A percentile compares a stretch with the other conserved stretches of the same genome.
These are phyloP conservation scores for Urocyon cinereoargenteus DNA, from an alignment of 2,797 vertebrate species.

Conservation along the genomic window DNA sequence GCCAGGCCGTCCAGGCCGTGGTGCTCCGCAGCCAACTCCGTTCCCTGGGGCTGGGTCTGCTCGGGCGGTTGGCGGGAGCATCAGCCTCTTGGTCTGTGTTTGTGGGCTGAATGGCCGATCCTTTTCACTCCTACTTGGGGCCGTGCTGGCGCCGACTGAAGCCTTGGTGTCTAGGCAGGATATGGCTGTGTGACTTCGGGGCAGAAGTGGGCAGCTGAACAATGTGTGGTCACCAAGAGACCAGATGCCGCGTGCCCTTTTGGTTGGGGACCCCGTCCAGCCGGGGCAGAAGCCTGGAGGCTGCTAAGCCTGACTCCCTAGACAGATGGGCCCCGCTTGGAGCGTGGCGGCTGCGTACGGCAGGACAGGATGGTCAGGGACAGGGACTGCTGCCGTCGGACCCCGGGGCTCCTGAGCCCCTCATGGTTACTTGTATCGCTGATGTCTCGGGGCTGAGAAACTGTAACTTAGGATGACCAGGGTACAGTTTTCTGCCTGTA, in stretches of 20 bases:
- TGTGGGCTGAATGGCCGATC: background rate
- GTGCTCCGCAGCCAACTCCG: background rate
- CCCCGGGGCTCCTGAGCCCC: background rate
- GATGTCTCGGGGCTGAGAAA: background rate
- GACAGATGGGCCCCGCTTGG: background rate
- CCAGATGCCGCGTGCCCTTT: background rate
- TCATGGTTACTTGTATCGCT: background rate
- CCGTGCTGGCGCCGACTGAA: background rate
- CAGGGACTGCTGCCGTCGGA: background rate
- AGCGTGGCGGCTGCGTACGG: background rate
- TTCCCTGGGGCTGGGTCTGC: background rate
- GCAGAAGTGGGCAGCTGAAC: background rate
- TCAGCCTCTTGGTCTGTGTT: background rate
- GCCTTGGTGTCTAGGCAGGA: conserved; percentile 7
- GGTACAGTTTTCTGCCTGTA: no score
- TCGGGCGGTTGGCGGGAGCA: background rate
- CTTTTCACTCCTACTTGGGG: background rate
- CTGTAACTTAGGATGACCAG: background rate
- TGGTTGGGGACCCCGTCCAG: background rate
- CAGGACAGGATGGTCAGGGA: background rate
- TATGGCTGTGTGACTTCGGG: background rate
- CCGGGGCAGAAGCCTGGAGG: background rate
- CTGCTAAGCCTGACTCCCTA: background rate
- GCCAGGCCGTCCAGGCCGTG: background rate
- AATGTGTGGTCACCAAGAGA: background rate